phyloP scores from a whole-genome alignment of 2,797 vertebrate genomes.

The Natrix natrix region DNA sequence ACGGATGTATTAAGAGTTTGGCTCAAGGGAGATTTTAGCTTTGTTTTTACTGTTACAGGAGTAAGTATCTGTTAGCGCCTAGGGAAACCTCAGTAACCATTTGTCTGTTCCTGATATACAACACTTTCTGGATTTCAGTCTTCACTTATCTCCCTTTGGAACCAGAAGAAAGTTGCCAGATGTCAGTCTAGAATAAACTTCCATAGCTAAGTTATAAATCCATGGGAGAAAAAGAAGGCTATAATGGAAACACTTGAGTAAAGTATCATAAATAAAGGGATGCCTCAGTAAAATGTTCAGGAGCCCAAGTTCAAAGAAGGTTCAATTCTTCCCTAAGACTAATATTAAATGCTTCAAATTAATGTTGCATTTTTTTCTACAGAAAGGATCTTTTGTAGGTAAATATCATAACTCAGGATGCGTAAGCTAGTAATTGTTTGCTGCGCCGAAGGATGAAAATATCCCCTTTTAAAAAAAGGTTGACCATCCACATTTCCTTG shows the following conservation, averaged over 20 bases:
- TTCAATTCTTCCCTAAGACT: constrained; percentile 70
- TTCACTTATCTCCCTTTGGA: constrained; percentile 30
- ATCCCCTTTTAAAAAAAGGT: constrained; percentile 45
- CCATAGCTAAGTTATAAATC: constrained; percentile 67
- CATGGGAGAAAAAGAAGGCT: constrained; percentile 44
- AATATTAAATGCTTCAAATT: constrained; percentile 60
- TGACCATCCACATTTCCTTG: constrained; percentile 41
- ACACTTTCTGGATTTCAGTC: background rate
- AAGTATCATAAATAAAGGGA: constrained; percentile 65
- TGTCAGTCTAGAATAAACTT: constrained; percentile 54
- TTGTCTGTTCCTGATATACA: background rate
- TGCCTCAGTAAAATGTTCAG: constrained; percentile 69
- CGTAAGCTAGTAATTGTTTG: constrained; percentile 42
- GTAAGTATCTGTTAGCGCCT: background rate
- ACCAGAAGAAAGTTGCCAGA: constrained; percentile 36
- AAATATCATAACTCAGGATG: constrained; percentile 50
- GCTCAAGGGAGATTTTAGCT: background rate
- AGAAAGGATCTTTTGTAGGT: constrained; percentile 52
- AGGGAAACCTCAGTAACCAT: background rate
- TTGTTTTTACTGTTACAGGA: background rate
- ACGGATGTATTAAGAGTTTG: background rate
- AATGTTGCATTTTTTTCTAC: constrained; percentile 20
- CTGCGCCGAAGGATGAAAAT: constrained; percentile 55
- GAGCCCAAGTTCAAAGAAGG: constrained; percentile 69
- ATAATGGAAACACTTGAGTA: constrained; percentile 67